Conservation (phyloP, 2,888 invertebrate species). For the Noctua pronuba region DNA sequence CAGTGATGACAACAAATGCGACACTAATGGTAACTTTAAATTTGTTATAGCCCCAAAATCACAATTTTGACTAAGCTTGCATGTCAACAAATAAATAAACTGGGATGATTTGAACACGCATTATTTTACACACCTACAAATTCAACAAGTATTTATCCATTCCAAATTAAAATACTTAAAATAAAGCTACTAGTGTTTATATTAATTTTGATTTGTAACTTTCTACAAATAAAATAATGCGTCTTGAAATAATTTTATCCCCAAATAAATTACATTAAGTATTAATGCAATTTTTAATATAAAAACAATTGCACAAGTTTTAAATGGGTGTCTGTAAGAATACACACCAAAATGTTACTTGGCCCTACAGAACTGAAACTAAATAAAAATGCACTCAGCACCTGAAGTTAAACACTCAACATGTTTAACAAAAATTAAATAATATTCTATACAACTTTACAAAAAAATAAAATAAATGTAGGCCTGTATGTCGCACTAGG, state of each 20-base stretch:
- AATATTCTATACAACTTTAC: slow-evolving; percentile 86
- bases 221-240: slow-evolving; percentile 53
- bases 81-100: slow-evolving; percentile 69
- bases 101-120: slow-evolving; percentile 55
- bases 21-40: slow-evolving; percentile 87
- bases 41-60: slow-evolving; percentile 81
- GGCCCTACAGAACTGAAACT: slow-evolving; percentile 65
- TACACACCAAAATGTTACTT: slow-evolving; percentile 52
- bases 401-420: slow-evolving; percentile 81
- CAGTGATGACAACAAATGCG: slow-evolving; percentile 85
- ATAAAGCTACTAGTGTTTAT: slow-evolving; percentile 10
- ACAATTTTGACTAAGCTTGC: slow-evolving; percentile 83
- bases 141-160: slow-evolving; percentile 15
- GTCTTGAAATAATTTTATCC: slow-evolving; percentile 44
- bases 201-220: background rate
- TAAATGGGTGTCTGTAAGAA: slow-evolving; percentile 54
- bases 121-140: slow-evolving; percentile 46
- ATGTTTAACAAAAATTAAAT: slow-evolving; percentile 84
- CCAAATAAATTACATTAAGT: slow-evolving; percentile 54
- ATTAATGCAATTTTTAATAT: slow-evolving; percentile 41
- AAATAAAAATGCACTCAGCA: slow-evolving; percentile 83
- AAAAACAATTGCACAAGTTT: slow-evolving; percentile 37
- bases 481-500: slow-evolving; percentile 43
- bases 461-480: slow-evolving; percentile 58
- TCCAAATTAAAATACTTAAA: slow-evolving; percentile 26